Percentiles rank a stretch among this genome's conserved stretches.
These are phyloP conservation scores for Mamestra brassicae DNA, from an alignment of 2,888 invertebrate genomes.

Conservation along the genomic window DNA sequence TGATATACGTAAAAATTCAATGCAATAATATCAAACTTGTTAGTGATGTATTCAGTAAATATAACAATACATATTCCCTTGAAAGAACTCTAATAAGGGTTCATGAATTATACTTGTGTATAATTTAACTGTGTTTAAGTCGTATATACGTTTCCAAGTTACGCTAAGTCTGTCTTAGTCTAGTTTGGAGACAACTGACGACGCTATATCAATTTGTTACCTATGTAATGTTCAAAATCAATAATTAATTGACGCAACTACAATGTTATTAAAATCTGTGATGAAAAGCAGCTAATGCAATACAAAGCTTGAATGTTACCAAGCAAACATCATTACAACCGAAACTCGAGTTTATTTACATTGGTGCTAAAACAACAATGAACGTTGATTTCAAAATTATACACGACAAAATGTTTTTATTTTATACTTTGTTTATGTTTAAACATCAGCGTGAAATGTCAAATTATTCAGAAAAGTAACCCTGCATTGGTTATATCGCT, in stretches of 20 bases:
- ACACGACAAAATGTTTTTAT: slow-evolving; percentile 44
- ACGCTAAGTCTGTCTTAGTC: slow-evolving; percentile 78
- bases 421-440: slow-evolving; percentile 49
- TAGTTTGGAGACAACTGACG: slow-evolving; percentile 70
- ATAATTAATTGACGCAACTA: slow-evolving; percentile 50
- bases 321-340: slow-evolving; percentile 22
- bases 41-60: slow-evolving; percentile 32
- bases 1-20: slow-evolving; percentile 38
- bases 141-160: slow-evolving; percentile 70
- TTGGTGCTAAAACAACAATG: slow-evolving; percentile 64
- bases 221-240: slow-evolving; percentile 35
- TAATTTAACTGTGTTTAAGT: slow-evolving; percentile 51
- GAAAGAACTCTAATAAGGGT: slow-evolving; percentile 23
- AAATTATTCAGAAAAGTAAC: slow-evolving; percentile 57
- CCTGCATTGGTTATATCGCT: slow-evolving; percentile 86
- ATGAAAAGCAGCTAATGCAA: slow-evolving; percentile 60
- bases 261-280: slow-evolving; percentile 63
- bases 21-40: slow-evolving; percentile 16
- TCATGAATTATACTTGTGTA: slow-evolving; percentile 51
- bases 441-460: slow-evolving; percentile 30
- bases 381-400: slow-evolving; percentile 53
- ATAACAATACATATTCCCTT: slow-evolving; percentile 4
- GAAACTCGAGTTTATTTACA: slow-evolving; percentile 59
- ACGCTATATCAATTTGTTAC: slow-evolving; percentile 41
- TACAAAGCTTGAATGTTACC: slow-evolving; percentile 47